Evolutionary conservation across 1,140 invertebrate species (phyloP).

Genomic region (Potamilus streckersoni): DNA sequence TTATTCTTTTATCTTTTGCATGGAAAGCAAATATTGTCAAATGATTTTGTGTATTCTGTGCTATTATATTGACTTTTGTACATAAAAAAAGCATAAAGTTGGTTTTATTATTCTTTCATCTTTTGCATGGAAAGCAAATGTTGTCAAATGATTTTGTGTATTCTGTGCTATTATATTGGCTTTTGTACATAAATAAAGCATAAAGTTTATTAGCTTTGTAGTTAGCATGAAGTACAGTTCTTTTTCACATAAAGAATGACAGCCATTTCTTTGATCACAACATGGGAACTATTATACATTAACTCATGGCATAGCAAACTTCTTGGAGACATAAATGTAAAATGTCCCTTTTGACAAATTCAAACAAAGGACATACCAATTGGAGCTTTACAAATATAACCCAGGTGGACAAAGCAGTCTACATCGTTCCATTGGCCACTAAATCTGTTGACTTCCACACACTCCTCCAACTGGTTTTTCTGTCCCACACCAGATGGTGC

Average conservation of each 20-base stretch:
- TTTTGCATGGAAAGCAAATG: too few relatives aligned
- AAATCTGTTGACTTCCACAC: conserved; percentile 39
- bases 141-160: too few relatives aligned
- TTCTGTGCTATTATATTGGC: too few relatives aligned
- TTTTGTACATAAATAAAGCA: too few relatives aligned
- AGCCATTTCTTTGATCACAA: neutral
- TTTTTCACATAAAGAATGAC: neutral
- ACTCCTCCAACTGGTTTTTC: conserved; percentile 37
- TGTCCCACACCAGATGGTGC: conserved; percentile 38
- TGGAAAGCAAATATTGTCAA: too few relatives aligned
- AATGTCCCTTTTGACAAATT: too few relatives aligned
- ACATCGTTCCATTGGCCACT: conserved; percentile 44
- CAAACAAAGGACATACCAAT: neutral
- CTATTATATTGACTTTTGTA: too few relatives aligned
- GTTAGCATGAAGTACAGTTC: neutral
- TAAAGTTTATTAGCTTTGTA: neutral
- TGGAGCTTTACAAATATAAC: conserved; percentile 33
- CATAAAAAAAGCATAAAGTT: too few relatives aligned
- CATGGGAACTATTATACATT: neutral
- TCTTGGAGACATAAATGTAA: neutral
- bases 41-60: too few relatives aligned
- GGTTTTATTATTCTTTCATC: too few relatives aligned
- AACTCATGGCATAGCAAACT: neutral
- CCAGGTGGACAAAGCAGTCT: conserved; percentile 28
- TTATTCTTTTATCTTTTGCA: too few relatives aligned